Evolutionary conservation across 2,888 invertebrate species (phyloP).

Genomic region (Drosophila lutescens): DNA sequence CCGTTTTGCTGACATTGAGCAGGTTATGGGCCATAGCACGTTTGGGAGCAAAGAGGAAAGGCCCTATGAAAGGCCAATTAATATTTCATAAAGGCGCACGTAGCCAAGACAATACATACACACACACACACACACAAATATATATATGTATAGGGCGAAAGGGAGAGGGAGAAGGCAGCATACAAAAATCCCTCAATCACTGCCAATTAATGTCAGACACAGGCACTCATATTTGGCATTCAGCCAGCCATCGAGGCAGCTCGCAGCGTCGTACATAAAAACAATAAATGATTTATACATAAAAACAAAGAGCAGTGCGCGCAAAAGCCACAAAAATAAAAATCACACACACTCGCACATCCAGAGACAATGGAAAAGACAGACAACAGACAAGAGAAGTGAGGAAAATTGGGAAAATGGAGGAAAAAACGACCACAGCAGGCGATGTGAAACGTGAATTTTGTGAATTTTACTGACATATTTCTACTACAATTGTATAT

Average conservation of each 20-base stretch:
- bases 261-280: constrained; percentile 71
- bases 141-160: not conserved
- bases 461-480: constrained; percentile 74
- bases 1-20: constrained; percentile 53
- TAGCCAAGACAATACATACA: constrained; percentile 58
- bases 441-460: constrained; percentile 73
- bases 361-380: constrained; percentile 35
- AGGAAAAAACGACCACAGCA: constrained; percentile 45
- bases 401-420: not conserved
- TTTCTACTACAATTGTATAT: constrained; percentile 74
- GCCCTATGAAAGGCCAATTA: constrained; percentile 73
- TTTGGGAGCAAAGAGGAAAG: constrained; percentile 47
- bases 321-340: constrained; percentile 77
- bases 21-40: constrained; percentile 71
- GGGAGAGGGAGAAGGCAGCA: constrained; percentile 39
- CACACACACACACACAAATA: constrained; percentile 11
- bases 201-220: constrained; percentile 80
- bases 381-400: constrained; percentile 17
- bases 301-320: constrained; percentile 70
- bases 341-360: constrained; percentile 58
- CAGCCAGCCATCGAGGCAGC: constrained; percentile 53
- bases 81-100: constrained; percentile 78
- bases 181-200: constrained; percentile 79
- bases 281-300: constrained; percentile 78
- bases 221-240: constrained; percentile 75